Evolutionary conservation across 1,140 invertebrate genomes (phyloP), one percentile per base, ranked within the genome.

Genomic region (Drosophila rhopaloa): DNA sequence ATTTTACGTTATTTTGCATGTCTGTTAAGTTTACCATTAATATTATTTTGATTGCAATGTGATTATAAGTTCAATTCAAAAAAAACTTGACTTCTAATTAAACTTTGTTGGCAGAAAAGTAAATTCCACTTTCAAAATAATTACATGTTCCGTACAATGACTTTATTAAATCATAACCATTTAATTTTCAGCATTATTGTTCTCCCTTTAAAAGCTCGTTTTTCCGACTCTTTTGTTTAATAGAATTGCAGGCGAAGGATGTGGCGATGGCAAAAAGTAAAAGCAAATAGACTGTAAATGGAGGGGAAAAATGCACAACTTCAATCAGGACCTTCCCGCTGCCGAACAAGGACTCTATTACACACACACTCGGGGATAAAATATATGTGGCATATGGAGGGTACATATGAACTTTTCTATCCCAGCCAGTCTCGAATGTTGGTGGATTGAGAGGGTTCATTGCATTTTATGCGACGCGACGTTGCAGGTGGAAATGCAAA

Each of bases 271-370:
- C 32, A 62, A 48, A 81, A 74, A 86, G 77, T 81, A 86, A 86
- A 86, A 79, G 78, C 82, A 86, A 86, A 86, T 86, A 86, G 78
- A 86, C 79, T 84, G 75, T 77, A 86, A 86, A 86, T 86, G 75
- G 82, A 62, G 78, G 48, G 70, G 65, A 84, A 84, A 83, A 85
- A 85, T 76, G 79, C 82, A 78, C 82, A 83, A 32, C 79, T 63
- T 61, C 46, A 59, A 61, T 62, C 71, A 32, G 47, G 56, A 54
- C 46, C 62, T 47, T 27, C 41, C 48, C 14, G 27, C 38, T 32
- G 11, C 6, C 4, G 19, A 11, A 1, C 10, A 57, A 66, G 56
- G 44, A 51, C 32, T 40, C 60, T 8, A 44, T 35, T 38, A 56
- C 57, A 24, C 48, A 68, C 41, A 50, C 38, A 44, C 40, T 50